Evolutionary conservation across 2,113 vertebrate genomes (phyloP).

Genomic region (Zapus hudsonius): DNA sequence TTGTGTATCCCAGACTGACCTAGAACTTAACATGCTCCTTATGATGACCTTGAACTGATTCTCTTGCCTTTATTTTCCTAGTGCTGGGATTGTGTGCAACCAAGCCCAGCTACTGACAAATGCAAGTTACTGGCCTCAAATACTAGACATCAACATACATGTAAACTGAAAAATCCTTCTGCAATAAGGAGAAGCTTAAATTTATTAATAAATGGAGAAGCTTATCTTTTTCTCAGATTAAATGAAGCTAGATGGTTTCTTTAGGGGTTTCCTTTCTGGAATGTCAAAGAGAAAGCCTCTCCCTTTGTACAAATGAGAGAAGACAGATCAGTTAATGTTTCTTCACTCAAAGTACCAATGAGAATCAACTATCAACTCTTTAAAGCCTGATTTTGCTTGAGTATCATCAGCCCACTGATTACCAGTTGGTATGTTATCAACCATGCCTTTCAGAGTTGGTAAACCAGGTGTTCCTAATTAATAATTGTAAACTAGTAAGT

Average conservation of each 20-base stretch:
- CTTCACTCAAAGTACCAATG: not conserved
- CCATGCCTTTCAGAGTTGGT: not conserved
- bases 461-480: not conserved
- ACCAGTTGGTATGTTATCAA: not conserved
- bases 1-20: too few relatives aligned
- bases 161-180: too few relatives aligned
- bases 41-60: too few relatives aligned
- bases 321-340: not conserved
- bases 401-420: not conserved
- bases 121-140: too few relatives aligned
- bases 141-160: too few relatives aligned
- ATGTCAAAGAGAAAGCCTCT: not conserved
- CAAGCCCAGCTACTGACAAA: too few relatives aligned
- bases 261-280: not conserved
- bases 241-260: not conserved
- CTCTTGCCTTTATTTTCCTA: too few relatives aligned
- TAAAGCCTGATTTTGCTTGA: not conserved
- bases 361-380: not conserved
- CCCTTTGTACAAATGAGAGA: not conserved
- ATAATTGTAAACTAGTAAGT: not conserved
- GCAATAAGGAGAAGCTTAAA: too few relatives aligned
- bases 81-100: too few relatives aligned
- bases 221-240: too few relatives aligned
- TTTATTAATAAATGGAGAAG: too few relatives aligned
- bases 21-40: too few relatives aligned